A percentile compares a stretch with the other conserved stretches of the same genome.
These are phyloP conservation scores for Merodon equestris DNA, from an alignment of 2,888 invertebrate species.

Conservation along the genomic window DNA sequence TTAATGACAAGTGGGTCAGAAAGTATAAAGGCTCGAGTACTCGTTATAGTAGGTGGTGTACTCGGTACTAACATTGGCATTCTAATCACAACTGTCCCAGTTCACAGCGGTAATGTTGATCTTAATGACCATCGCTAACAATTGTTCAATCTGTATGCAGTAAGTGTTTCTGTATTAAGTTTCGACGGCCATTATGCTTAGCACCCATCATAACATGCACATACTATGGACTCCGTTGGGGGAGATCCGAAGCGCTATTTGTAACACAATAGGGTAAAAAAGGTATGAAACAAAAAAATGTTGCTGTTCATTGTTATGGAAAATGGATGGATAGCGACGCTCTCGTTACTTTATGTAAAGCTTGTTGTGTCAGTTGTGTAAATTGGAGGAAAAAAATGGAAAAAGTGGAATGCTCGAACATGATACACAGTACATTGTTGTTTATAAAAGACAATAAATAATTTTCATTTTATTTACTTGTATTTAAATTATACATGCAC, in stretches of 20 bases:
- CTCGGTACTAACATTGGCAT: no score
- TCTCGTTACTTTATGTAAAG: slow-evolving; percentile 13
- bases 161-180: slow-evolving; percentile 44
- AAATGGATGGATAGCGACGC: slow-evolving; percentile 3
- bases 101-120: slow-evolving; percentile 46
- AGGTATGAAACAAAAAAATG: slow-evolving; percentile 7
- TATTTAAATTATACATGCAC: no score
- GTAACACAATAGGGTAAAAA: slow-evolving; percentile 33
- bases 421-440: no score
- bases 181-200: slow-evolving; percentile 50
- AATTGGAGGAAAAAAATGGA: slow-evolving; percentile 40
- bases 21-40: background rate
- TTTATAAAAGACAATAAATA: no score
- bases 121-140: slow-evolving; percentile 46
- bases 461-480: no score
- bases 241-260: slow-evolving; percentile 35
- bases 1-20: slow-evolving; percentile 17
- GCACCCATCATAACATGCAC: slow-evolving; percentile 43
- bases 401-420: slow-evolving; percentile 5
- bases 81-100: slow-evolving; percentile 40
- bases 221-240: slow-evolving; percentile 26
- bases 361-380: slow-evolving; percentile 36
- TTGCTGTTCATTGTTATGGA: slow-evolving; percentile 31
- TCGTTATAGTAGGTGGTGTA: background rate
- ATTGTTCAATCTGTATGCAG: slow-evolving; percentile 47